Percentiles rank a stretch among this genome's conserved stretches.
phyloP scores from a whole-genome alignment of 2,113 vertebrate species.

The Tyto alba region DNA sequence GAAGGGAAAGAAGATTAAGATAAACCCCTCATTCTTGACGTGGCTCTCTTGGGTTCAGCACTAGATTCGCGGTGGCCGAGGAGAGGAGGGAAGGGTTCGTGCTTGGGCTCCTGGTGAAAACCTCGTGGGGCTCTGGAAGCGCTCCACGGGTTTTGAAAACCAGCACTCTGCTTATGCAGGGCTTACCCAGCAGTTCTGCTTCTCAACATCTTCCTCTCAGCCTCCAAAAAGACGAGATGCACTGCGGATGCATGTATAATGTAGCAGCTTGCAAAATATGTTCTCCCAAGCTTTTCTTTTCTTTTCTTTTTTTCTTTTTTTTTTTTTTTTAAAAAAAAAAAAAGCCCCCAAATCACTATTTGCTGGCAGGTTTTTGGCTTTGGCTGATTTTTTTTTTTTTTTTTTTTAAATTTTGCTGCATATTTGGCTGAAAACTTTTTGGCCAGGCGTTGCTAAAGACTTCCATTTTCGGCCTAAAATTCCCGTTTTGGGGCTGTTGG shows the following conservation, averaged over 20 bases:
- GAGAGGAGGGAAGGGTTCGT: not conserved
- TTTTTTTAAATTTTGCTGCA: not conserved
- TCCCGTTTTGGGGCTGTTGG: not conserved
- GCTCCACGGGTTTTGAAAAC: not conserved
- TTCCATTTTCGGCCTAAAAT: not conserved
- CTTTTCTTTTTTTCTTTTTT: too few species aligned
- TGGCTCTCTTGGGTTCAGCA: not conserved
- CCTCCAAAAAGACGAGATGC: not conserved
- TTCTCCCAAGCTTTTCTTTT: not conserved
- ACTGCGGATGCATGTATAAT: not conserved
- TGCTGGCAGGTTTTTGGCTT: conserved; percentile 3
- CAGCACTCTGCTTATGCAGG: not conserved
- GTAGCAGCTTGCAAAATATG: conserved; percentile 4
- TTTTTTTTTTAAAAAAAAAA: not conserved
- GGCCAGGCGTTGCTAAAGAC: not conserved
- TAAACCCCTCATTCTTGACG: fast-evolving
- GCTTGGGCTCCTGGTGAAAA: not conserved
- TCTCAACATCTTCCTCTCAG: not conserved
- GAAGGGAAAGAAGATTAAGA: not conserved
- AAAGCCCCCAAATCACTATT: not conserved
- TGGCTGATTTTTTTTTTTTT: not conserved
- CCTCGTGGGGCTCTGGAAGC: not conserved
- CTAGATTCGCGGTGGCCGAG: fast-evolving
- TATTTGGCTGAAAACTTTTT: not conserved
- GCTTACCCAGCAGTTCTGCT: not conserved